phyloP scores from a whole-genome alignment of 2,797 vertebrate genomes.

The Nannoperca obscura region DNA sequence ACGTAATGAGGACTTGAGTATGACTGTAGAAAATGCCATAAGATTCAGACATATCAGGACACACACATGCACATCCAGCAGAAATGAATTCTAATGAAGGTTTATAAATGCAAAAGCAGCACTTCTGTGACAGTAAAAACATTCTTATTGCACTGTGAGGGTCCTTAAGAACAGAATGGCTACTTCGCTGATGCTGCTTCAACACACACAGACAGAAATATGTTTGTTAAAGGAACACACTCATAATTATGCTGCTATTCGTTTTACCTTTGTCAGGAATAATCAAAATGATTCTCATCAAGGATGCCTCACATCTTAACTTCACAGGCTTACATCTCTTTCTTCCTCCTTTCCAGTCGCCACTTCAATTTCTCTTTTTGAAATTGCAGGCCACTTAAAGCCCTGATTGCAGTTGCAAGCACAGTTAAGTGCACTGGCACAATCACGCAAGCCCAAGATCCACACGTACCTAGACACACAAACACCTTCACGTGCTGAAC shows the following conservation, averaged over 20 bases:
- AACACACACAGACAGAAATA: slow-evolving; percentile 13
- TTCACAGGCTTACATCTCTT: slow-evolving; percentile 34
- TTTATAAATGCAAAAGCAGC: slow-evolving; percentile 63
- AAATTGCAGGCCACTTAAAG: slow-evolving; percentile 69
- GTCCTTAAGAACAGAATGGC: slow-evolving; percentile 42
- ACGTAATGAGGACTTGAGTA: slow-evolving; percentile 25
- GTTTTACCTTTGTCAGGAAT: slow-evolving; percentile 43
- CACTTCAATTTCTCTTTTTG: slow-evolving; percentile 60
- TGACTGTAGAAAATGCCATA: slow-evolving; percentile 40
- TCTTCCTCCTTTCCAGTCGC: slow-evolving; percentile 21
- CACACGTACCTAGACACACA: slow-evolving; percentile 20
- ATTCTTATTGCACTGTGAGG: slow-evolving; percentile 40
- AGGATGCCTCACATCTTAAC: slow-evolving; percentile 50
- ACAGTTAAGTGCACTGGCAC: slow-evolving; percentile 57
- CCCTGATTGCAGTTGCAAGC: slow-evolving; percentile 63
- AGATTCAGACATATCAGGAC: slow-evolving; percentile 10
- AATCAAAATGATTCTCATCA: slow-evolving; percentile 63
- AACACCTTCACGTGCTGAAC: neutral
- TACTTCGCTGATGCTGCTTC: slow-evolving; percentile 22
- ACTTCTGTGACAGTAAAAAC: slow-evolving; percentile 55
- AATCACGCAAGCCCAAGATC: slow-evolving; percentile 41
- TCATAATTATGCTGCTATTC: slow-evolving; percentile 46
- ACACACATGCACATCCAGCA: slow-evolving; percentile 23
- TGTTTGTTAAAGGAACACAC: slow-evolving; percentile 14
- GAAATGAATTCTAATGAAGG: slow-evolving; percentile 40